Evolutionary conservation across 2,113 vertebrate genomes (phyloP).

Genomic region (Xyrauchen texanus): DNA sequence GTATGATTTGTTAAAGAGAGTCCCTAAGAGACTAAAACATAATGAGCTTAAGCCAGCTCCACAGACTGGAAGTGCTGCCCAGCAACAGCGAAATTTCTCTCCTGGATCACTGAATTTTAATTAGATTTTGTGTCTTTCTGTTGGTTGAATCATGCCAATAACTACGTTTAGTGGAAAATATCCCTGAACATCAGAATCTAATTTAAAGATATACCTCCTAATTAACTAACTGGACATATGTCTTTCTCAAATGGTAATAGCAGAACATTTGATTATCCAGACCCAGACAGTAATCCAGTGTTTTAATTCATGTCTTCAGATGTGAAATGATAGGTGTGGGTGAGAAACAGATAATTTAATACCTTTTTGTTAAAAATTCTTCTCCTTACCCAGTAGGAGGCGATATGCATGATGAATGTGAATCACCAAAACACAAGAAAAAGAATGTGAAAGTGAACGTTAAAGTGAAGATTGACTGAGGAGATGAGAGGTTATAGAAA

Average conservation of each 20-base stretch:
- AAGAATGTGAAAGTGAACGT: too few relatives aligned
- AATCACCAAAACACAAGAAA: too few relatives aligned
- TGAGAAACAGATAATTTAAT: too few relatives aligned
- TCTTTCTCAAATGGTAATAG: not conserved
- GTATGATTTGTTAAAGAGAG: slow-evolving; percentile 5
- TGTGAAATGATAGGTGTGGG: too few relatives aligned
- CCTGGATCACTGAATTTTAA: not conserved
- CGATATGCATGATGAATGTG: too few relatives aligned
- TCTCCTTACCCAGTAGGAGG: too few relatives aligned
- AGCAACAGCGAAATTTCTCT: slow-evolving; percentile 23
- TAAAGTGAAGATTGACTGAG: too few relatives aligned
- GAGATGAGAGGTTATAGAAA: too few relatives aligned
- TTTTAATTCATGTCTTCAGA: too few relatives aligned
- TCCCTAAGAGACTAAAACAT: slow-evolving; percentile 13
- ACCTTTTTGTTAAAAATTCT: too few relatives aligned
- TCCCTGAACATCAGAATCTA: not conserved
- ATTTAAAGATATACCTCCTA: not conserved
- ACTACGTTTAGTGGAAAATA: not conserved
- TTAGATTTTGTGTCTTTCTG: slow-evolving; percentile 25
- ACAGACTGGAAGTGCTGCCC: slow-evolving; percentile 6
- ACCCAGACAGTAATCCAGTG: too few relatives aligned
- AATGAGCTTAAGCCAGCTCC: slow-evolving; percentile 24
- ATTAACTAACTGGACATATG: not conserved
- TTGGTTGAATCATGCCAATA: not conserved
- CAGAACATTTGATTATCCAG: not conserved